Conservation (phyloP, 2,113 vertebrate genomes). For the Saccopteryx leptura region DNA sequence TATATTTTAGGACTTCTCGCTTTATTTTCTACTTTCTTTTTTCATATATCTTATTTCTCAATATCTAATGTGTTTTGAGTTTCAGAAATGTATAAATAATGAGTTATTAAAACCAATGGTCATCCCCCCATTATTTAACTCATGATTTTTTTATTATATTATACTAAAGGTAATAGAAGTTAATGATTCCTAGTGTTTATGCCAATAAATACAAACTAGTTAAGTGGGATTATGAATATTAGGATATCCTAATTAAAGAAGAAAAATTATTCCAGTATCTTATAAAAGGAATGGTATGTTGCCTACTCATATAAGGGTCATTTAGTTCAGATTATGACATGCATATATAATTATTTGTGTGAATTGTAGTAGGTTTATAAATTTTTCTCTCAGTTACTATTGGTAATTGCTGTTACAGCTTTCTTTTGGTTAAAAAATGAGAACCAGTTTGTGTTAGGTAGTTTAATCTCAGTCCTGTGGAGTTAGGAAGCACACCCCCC, state of each 20-base stretch:
- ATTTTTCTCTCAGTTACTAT: neutral
- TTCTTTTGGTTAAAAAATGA: neutral
- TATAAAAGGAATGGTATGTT: neutral
- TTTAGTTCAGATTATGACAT: neutral
- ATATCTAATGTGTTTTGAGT: neutral
- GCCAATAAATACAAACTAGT: neutral
- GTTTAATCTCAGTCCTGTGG: neutral
- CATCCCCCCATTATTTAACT: neutral
- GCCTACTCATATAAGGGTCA: neutral
- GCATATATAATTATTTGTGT: neutral
- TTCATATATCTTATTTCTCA: neutral
- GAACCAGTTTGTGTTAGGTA: neutral
- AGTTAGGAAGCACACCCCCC: neutral
- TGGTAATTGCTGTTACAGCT: neutral
- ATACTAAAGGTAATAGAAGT: neutral
- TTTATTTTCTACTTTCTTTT: neutral
- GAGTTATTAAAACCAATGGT: neutral
- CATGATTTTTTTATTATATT: constrained; percentile 1
- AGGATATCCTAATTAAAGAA: neutral
- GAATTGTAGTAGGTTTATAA: neutral
- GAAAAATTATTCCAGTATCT: neutral
- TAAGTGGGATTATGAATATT: neutral
- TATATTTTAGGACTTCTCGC: neutral
- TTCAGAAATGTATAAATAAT: constrained; percentile 33
- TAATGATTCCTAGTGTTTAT: neutral